A percentile compares a stretch with the other conserved stretches of the same genome.
Evolutionary conservation across 2,888 invertebrate genomes (phyloP).

Genomic region (Drosophila incognita): DNA sequence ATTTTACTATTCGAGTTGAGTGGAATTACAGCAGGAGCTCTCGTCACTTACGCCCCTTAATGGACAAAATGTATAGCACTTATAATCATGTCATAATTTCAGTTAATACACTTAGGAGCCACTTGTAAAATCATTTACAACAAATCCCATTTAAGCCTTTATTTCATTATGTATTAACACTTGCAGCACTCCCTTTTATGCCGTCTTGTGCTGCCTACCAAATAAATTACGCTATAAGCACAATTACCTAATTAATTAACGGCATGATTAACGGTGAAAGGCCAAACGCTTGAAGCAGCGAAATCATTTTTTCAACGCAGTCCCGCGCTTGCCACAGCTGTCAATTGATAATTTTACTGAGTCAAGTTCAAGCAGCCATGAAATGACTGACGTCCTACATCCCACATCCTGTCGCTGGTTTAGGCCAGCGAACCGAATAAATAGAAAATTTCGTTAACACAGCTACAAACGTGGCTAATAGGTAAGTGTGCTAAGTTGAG

Average conservation of each 20-base stretch:
- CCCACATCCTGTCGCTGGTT: slow-evolving; percentile 26
- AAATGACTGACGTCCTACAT: slow-evolving; percentile 49
- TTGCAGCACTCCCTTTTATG: slow-evolving; percentile 1
- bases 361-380: slow-evolving; percentile 68
- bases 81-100: slow-evolving; percentile 19
- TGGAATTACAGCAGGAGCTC: not conserved
- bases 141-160: slow-evolving; percentile 60
- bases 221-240: slow-evolving; percentile 60
- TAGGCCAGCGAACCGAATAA: slow-evolving; percentile 32
- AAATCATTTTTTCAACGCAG: slow-evolving; percentile 64
- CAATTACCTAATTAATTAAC: slow-evolving; percentile 76
- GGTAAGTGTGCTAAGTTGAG: not conserved
- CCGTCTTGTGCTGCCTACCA: slow-evolving; percentile 8
- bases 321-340: slow-evolving; percentile 47
- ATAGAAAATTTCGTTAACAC: slow-evolving; percentile 48
- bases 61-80: not conserved
- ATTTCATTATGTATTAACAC: slow-evolving; percentile 66
- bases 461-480: slow-evolving; percentile 3
- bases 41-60: not conserved
- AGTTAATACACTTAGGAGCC: slow-evolving; percentile 27
- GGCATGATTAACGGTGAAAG: slow-evolving; percentile 53
- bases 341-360: slow-evolving; percentile 62
- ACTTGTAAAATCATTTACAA: slow-evolving; percentile 37
- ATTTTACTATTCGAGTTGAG: not conserved
- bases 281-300: slow-evolving; percentile 18